Evolutionary conservation across 2,113 vertebrate species (phyloP).

Genomic region (Nibea coibor): DNA sequence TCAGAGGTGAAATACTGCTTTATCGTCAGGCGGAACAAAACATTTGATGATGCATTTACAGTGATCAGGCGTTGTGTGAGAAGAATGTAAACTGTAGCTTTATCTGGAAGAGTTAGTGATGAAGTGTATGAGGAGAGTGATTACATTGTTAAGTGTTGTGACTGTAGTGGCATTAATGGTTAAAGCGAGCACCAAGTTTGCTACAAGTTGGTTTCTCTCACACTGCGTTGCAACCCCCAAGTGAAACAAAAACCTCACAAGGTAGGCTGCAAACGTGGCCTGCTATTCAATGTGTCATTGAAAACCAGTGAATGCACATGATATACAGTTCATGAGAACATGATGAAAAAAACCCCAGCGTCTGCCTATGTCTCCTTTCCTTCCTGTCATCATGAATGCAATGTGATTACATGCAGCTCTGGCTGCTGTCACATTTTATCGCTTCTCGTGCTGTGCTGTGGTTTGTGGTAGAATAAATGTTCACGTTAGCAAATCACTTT

Average conservation of each 20-base stretch:
- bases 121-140: neutral
- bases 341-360: neutral
- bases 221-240: constrained; percentile 1
- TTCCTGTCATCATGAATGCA: constrained; percentile 27
- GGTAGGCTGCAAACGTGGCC: constrained; percentile 1
- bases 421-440: neutral
- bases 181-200: constrained; percentile 46
- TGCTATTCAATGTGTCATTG: neutral
- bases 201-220: constrained; percentile 10
- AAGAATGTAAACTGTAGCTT: constrained; percentile 9
- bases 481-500: neutral
- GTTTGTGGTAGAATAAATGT: constrained; percentile 28
- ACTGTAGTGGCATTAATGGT: constrained; percentile 52
- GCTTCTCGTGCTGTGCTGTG: neutral
- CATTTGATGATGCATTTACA: constrained; percentile 1
- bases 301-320: neutral
- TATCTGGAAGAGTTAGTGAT: neutral
- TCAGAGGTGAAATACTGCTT: constrained; percentile 8
- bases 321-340: neutral
- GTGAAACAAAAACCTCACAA: neutral
- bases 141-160: constrained; percentile 16
- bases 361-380: constrained; percentile 8
- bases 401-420: neutral
- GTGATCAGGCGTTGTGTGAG: constrained; percentile 26
- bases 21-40: neutral